Conservation (phyloP, 2,888 invertebrate genomes). For the Heteropelma amictum region DNA sequence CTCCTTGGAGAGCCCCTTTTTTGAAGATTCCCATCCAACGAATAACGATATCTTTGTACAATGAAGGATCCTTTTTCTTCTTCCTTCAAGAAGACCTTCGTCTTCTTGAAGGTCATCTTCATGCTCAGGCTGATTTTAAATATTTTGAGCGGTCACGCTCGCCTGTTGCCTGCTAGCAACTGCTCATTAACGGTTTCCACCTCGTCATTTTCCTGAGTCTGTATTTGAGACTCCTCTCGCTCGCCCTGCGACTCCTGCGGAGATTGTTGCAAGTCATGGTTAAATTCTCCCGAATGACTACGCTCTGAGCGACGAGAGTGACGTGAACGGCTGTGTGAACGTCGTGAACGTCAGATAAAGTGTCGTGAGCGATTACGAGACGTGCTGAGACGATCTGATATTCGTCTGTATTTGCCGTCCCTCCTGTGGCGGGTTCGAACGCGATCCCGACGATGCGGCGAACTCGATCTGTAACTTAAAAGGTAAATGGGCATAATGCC, state of each 20-base stretch:
- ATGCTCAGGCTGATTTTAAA: slow-evolving; percentile 15
- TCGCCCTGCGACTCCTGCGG: slow-evolving; percentile 9
- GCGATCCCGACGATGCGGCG: slow-evolving; percentile 17
- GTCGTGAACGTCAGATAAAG: background rate
- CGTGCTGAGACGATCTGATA: background rate
- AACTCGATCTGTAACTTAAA: background rate
- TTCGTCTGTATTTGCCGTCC: background rate
- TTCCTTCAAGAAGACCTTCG: slow-evolving; percentile 22
- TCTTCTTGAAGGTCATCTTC: slow-evolving; percentile 38
- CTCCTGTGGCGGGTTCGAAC: slow-evolving; percentile 1
- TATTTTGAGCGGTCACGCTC: background rate
- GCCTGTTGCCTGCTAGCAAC: background rate
- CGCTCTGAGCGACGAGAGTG: background rate
- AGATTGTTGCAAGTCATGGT: background rate
- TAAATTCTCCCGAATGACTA: slow-evolving; percentile 12
- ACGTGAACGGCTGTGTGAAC: background rate
- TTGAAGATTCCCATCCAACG: slow-evolving; percentile 39
- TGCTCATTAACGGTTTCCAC: background rate
- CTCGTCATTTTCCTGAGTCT: background rate
- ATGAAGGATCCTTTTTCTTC: background rate
- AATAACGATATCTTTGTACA: slow-evolving; percentile 36
- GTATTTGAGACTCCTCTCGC: slow-evolving; percentile 1
- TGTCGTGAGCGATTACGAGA: slow-evolving; percentile 14
- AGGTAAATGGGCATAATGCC: background rate
- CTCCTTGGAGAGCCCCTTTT: slow-evolving; percentile 39